Percentiles rank a stretch among this genome's conserved stretches.
phyloP scores from a whole-genome alignment of 2,888 invertebrate genomes.

The Anoplius nigerrimus region DNA sequence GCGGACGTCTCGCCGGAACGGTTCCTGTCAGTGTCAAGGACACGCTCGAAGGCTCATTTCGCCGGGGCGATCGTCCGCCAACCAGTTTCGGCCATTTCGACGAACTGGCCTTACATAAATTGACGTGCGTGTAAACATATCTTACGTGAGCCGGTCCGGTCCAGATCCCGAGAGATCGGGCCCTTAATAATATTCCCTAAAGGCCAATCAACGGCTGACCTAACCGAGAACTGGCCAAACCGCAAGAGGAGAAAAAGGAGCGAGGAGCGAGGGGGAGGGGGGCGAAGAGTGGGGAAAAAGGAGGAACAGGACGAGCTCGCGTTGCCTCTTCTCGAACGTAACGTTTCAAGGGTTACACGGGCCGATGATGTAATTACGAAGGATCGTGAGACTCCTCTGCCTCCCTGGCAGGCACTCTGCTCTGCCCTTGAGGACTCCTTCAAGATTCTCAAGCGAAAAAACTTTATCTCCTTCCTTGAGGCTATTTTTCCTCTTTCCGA shows the following conservation, averaged over 20 bases:
- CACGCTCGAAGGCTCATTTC: constrained; percentile 3
- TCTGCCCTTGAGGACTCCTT: not conserved
- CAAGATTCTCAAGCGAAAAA: too few relatives aligned
- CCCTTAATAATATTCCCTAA: constrained; percentile 23
- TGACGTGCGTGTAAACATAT: constrained; percentile 25
- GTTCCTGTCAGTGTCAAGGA: constrained; percentile 4
- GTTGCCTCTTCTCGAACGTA: constrained; percentile 25
- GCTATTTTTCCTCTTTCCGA: not conserved
- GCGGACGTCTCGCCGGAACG: not conserved
- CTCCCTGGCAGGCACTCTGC: too few relatives aligned
- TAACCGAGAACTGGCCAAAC: constrained; percentile 15
- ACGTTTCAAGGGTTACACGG: constrained; percentile 39
- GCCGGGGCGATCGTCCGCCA: constrained; percentile 3
- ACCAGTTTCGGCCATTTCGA: constrained; percentile 22
- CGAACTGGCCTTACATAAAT: constrained; percentile 13
- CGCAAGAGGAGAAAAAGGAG: constrained; percentile 30
- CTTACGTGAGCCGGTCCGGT: constrained; percentile 1
- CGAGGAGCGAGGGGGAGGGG: too few relatives aligned
- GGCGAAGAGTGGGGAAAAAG: too few relatives aligned
- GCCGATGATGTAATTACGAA: constrained; percentile 43
- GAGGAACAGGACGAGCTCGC: not conserved
- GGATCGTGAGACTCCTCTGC: constrained; percentile 18
- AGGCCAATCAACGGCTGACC: constrained; percentile 32
- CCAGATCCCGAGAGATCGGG: constrained; percentile 25
- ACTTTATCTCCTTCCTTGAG: not conserved